Evolutionary conservation across 2,113 vertebrate species (phyloP).

Genomic region (Melozone crissalis): DNA sequence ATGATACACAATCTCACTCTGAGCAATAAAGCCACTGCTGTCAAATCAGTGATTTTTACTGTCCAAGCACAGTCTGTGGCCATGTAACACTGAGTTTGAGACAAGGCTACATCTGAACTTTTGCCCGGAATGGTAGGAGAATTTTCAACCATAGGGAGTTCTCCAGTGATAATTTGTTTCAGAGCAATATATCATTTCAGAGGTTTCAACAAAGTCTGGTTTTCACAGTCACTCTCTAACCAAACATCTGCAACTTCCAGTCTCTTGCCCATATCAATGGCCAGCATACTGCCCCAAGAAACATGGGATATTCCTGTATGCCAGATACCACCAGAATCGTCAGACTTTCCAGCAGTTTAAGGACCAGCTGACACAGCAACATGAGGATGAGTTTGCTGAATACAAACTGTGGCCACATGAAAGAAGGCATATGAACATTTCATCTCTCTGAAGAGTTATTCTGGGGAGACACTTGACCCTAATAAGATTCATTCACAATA

Average conservation of each 20-base stretch:
- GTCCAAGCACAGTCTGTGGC: background rate
- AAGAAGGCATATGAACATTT: conserved; percentile 11
- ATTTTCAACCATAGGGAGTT: background rate
- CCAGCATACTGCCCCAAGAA: background rate
- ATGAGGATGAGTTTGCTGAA: conserved; percentile 7
- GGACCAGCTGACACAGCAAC: conserved; percentile 44
- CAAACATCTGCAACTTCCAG: background rate
- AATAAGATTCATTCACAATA: conserved; percentile 27
- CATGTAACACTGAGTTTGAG: accelerated
- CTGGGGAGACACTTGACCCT: conserved; percentile 27
- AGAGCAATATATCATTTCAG: background rate
- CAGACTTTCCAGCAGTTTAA: background rate
- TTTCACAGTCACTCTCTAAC: background rate
- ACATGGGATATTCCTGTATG: background rate
- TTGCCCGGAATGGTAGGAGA: background rate
- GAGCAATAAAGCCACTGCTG: background rate
- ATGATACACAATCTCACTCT: background rate
- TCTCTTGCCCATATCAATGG: background rate
- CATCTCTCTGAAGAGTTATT: conserved; percentile 36
- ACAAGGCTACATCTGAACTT: background rate
- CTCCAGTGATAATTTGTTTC: background rate
- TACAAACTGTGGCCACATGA: conserved; percentile 36
- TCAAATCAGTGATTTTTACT: background rate
- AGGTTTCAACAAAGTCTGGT: background rate
- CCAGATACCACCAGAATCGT: background rate